Evolutionary conservation across 2,888 invertebrate genomes (phyloP), one percentile per base, ranked within the genome.

Genomic region (Eupithecia tripunctaria): DNA sequence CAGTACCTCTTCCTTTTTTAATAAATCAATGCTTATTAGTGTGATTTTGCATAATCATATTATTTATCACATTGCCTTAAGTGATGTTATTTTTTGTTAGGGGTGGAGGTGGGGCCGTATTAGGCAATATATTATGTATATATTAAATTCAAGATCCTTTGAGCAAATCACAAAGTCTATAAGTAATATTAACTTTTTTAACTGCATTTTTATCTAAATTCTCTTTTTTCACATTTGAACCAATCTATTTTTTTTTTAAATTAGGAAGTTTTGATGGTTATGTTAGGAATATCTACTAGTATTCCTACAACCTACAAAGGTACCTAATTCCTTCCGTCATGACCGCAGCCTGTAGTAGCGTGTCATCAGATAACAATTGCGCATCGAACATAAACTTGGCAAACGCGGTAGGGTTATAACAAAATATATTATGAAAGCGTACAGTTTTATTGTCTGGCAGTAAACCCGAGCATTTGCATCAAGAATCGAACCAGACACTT

Each of bases 401-500:
- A 83, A 80, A 82, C 79, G 71, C 79, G 81, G 80, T 77, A 69
- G 81, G 81, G 82, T 82, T 83, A 86, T 84, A 84, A 84, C 80
- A 84, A 87, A 88, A 89, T 89, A 82, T 86, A 90, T 89, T 90
- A 90, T 90, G 87, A 87, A 89, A 85, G 84, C 86, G 83, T 80
- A 82, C 82, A 84, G 85, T 89, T 90, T 91, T 90, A 91, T 84
- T 86, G 88, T 87, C 85, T 82, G 85, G 87, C 85, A 86, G 86
- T 91, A 89, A 89, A 89, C 88, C 85, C 85, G 78, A 81, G 86
- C 84, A 90, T 91, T 91, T 92, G 88, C 88, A 89, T 90, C 85
- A 81, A 83, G 87, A 89, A 90, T 90, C 89, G 88, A 89, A 90
- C 85, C 84, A 85, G 87, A 87, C 87, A 88, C 88, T 89, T 87